A percentile compares a stretch with the other conserved stretches of the same genome.
Evolutionary conservation across 2,113 vertebrate species (phyloP).

Genomic region (Strix uralensis): DNA sequence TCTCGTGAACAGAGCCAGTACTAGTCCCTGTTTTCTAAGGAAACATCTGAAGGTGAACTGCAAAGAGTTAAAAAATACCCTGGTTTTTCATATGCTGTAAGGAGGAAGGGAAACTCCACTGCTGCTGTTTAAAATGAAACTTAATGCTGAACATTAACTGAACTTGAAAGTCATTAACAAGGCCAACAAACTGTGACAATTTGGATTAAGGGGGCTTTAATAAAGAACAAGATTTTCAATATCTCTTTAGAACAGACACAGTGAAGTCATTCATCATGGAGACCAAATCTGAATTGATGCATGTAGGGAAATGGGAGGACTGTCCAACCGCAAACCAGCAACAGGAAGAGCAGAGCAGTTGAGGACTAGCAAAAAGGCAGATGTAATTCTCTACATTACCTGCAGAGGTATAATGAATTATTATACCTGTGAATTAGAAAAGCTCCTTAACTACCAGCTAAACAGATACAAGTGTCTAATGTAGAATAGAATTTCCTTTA

Average conservation of each 20-base stretch:
- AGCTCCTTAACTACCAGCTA: not conserved
- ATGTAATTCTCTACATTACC: not conserved
- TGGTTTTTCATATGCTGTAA: not conserved
- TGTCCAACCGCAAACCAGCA: not conserved
- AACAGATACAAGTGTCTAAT: not conserved
- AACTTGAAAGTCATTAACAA: conserved; percentile 44
- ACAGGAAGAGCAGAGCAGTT: not conserved
- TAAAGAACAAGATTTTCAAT: conserved; percentile 24
- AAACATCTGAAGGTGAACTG: not conserved
- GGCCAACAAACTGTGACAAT: conserved; percentile 28
- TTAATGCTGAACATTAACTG: not conserved
- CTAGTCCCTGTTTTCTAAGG: not conserved
- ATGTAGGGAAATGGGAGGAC: not conserved
- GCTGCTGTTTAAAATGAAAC: not conserved
- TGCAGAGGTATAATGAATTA: not conserved
- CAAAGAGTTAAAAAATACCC: not conserved
- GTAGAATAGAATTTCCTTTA: not conserved
- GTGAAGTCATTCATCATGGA: not conserved
- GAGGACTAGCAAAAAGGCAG: not conserved
- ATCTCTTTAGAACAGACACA: conserved; percentile 41
- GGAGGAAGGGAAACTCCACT: not conserved
- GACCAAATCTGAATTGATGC: not conserved
- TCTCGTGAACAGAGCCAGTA: not conserved
- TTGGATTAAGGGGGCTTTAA: conserved; percentile 27
- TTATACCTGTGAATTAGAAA: not conserved